A percentile compares a stretch with the other conserved stretches of the same genome.
Evolutionary conservation across 1,140 invertebrate genomes (phyloP).

Genomic region (Geopemphigus sp.): DNA sequence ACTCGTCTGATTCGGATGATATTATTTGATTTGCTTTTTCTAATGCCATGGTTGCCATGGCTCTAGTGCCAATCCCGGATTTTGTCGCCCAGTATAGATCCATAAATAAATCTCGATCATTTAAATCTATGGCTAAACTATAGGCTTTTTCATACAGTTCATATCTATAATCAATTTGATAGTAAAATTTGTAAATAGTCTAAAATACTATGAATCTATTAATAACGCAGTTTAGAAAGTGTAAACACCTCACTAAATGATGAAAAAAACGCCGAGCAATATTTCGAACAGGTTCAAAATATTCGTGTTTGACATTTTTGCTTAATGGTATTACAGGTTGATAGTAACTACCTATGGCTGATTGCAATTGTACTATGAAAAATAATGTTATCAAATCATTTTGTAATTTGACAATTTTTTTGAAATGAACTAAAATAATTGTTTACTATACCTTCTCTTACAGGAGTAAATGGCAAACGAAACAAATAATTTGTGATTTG

Average conservation of each 20-base stretch:
- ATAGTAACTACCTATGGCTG: constrained; percentile 71
- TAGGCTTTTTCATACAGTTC: constrained; percentile 81
- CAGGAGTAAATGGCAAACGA: constrained; percentile 64
- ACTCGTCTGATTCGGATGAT: constrained; percentile 52
- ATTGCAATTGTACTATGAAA: constrained; percentile 63
- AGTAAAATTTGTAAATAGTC: neutral
- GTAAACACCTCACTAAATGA: constrained; percentile 66
- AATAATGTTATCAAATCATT: constrained; percentile 18
- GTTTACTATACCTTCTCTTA: constrained; percentile 60
- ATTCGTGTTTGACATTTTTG: constrained; percentile 68
- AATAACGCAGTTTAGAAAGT: neutral
- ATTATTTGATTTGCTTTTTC: constrained; percentile 55
- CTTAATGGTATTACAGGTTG: constrained; percentile 64
- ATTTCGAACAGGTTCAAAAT: constrained; percentile 69
- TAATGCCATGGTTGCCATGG: constrained; percentile 71
- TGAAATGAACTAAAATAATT: neutral
- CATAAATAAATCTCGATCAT: constrained; percentile 78
- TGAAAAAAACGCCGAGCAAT: constrained; percentile 77
- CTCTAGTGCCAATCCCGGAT: constrained; percentile 62
- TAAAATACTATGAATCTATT: neutral
- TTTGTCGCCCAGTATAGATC: constrained; percentile 79
- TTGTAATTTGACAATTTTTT: no score
- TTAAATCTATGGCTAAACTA: constrained; percentile 78
- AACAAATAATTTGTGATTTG: constrained; percentile 71
- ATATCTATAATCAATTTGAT: constrained; percentile 55